phyloP scores from a whole-genome alignment of 2,888 invertebrate genomes.

The Chrysodeixis includens region DNA sequence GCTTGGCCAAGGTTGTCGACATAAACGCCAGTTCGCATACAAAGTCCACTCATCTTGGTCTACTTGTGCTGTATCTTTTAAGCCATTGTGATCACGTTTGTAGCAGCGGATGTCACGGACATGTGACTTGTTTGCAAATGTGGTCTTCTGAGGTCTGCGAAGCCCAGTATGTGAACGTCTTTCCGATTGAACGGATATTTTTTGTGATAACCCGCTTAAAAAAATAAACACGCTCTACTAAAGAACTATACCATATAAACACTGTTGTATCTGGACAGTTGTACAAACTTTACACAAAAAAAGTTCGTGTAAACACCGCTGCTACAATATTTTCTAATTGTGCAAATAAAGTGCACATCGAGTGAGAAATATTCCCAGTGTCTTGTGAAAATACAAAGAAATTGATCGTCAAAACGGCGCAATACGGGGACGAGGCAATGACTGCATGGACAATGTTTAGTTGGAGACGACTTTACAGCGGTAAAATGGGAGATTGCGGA shows the following conservation, averaged over 20 bases:
- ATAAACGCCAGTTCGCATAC: slow-evolving; percentile 70
- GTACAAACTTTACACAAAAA: slow-evolving; percentile 12
- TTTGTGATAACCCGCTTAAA: slow-evolving; percentile 48
- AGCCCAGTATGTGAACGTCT: slow-evolving; percentile 75
- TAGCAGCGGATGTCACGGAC: slow-evolving; percentile 81
- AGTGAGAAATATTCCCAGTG: slow-evolving; percentile 18
- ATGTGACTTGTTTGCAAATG: slow-evolving; percentile 83
- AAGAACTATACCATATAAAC: slow-evolving; percentile 9
- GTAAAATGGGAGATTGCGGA: slow-evolving; percentile 70
- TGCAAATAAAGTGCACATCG: slow-evolving; percentile 24
- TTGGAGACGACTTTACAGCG: slow-evolving; percentile 84
- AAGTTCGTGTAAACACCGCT: background rate
- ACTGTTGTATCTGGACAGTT: background rate
- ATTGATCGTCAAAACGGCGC: slow-evolving; percentile 79
- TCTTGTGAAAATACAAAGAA: slow-evolving; percentile 28
- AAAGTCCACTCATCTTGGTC: slow-evolving; percentile 69
- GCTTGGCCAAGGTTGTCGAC: slow-evolving; percentile 76
- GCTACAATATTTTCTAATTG: background rate
- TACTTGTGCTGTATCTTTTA: slow-evolving; percentile 67
- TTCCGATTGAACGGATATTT: slow-evolving; percentile 76
- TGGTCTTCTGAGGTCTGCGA: slow-evolving; percentile 66
- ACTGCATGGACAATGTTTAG: slow-evolving; percentile 88
- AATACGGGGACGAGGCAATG: slow-evolving; percentile 87
- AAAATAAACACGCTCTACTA: slow-evolving; percentile 19
- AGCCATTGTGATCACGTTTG: slow-evolving; percentile 79